Conservation (phyloP, 1,140 invertebrate genomes). For the Lordiphosa mommai region DNA sequence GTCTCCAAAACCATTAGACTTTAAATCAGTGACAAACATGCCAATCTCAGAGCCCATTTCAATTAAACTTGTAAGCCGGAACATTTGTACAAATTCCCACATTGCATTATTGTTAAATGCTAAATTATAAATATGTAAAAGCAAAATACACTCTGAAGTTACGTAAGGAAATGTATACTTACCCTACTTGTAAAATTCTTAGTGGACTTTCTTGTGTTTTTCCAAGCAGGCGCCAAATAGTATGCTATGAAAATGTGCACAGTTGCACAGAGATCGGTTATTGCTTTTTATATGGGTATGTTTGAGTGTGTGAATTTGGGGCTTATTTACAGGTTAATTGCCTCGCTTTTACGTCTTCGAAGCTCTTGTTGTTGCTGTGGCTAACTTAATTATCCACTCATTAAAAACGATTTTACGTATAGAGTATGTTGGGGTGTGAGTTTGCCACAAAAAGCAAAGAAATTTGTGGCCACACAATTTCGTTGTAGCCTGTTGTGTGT, state of each 20-base stretch:
- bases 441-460: conserved; percentile 24
- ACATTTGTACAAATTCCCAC: too few relatives aligned
- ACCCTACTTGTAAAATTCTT: too few relatives aligned
- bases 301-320: conserved; percentile 13
- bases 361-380: conserved; percentile 20
- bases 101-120: too few relatives aligned
- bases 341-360: conserved; percentile 14
- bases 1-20: too few relatives aligned
- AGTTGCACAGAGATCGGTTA: conserved; percentile 1
- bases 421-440: background rate
- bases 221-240: too few relatives aligned
- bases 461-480: conserved; percentile 41
- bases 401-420: conserved; percentile 46
- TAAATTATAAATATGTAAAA: too few relatives aligned
- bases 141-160: too few relatives aligned
- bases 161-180: too few relatives aligned
- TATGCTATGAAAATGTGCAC: conserved; percentile 8
- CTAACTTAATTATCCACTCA: conserved; percentile 54
- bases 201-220: too few relatives aligned
- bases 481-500: background rate
- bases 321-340: conserved; percentile 49
- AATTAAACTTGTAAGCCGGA: too few relatives aligned
- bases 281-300: background rate
- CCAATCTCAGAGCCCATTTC: too few relatives aligned
- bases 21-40: too few relatives aligned